Conservation (phyloP, 35 echinoderm and acorn worm genomes). For the Diadema setosum region DNA sequence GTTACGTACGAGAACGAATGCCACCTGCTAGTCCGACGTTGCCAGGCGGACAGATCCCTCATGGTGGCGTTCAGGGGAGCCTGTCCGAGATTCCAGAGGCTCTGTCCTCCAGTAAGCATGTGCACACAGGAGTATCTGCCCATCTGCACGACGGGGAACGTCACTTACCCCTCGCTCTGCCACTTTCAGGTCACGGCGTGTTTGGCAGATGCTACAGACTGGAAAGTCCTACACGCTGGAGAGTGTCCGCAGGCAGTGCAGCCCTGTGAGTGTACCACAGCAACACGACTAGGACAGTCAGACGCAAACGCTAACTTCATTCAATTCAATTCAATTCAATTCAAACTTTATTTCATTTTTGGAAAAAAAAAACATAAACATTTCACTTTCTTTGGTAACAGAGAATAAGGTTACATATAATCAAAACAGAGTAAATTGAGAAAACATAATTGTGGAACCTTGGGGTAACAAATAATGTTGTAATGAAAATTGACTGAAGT, state of each 20-base stretch:
- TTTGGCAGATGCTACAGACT: background rate
- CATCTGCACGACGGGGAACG: background rate
- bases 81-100: background rate
- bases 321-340: no score
- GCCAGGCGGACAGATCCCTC: background rate
- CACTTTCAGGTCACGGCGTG: background rate
- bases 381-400: no score
- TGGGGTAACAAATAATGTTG: no score
- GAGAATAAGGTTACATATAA: no score
- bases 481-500: no score
- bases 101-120: background rate
- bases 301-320: no score
- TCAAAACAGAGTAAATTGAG: no score
- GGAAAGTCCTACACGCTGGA: background rate
- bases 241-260: background rate
- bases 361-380: no score
- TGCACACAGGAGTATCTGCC: background rate
- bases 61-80: background rate
- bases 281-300: no score
- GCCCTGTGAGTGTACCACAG: background rate
- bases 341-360: no score
- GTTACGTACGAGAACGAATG: background rate
- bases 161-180: constrained; percentile 12
- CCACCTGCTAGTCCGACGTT: background rate
- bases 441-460: no score